Conservation (phyloP, 2,113 vertebrate genomes). For the Myocastor coypus region DNA sequence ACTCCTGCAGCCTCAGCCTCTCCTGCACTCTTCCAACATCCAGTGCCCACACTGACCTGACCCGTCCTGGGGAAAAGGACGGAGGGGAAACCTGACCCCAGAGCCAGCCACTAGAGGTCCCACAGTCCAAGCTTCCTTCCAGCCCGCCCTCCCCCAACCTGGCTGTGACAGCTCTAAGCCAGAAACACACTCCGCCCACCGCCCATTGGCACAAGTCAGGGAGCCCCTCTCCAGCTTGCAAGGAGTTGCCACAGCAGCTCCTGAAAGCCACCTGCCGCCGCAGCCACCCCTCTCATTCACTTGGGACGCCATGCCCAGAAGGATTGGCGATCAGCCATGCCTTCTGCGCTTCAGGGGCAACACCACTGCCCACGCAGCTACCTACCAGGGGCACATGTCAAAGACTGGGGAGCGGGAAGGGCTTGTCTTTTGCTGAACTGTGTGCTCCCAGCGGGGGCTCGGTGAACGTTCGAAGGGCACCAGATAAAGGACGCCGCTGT, state of each 20-base stretch:
- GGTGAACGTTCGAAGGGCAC: accelerated
- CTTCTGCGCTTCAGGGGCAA: not conserved
- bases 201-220: not conserved
- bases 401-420: not conserved
- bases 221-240: not conserved
- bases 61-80: not conserved
- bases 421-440: not conserved
- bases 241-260: too few species aligned
- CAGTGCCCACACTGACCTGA: not conserved
- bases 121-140: not conserved
- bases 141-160: not conserved
- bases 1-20: not conserved
- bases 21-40: not conserved
- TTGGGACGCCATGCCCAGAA: not conserved
- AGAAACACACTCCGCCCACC: not conserved
- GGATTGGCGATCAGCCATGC: not conserved
- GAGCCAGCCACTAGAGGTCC: not conserved
- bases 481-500: accelerated
- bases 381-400: not conserved
- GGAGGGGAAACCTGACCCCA: not conserved
- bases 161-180: not conserved
- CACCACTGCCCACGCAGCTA: not conserved
- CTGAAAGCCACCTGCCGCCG: not conserved
- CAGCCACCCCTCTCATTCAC: not conserved
- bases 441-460: accelerated